Percentiles rank a stretch among this genome's conserved stretches.
Conservation (phyloP, 2,113 vertebrate species). For the Mus musculus region GRCm39 chr5:125859501-125860000, state of each 20-base stretch:
- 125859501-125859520: neutral
- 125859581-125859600: neutral
- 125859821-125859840: neutral
- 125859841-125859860: neutral
- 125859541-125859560: neutral
- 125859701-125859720: rapidly evolving
- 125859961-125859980: neutral
- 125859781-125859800: neutral
- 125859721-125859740: neutral
- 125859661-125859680: neutral
- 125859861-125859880: rapidly evolving
- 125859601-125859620: neutral
- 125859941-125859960: neutral
- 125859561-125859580: neutral
- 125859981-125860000: neutral
- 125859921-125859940: neutral
- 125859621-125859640: rapidly evolving
- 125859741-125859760: rapidly evolving
- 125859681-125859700: too few relatives aligned
- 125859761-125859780: neutral
- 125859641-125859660: too few relatives aligned
- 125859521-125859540: neutral
- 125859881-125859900: neutral
- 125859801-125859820: neutral
- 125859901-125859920: rapidly evolving